Percentiles rank a stretch among this genome's conserved stretches.
Evolutionary conservation across 2,888 invertebrate species (phyloP).

Genomic region (Hemicrepidius hirtus): DNA sequence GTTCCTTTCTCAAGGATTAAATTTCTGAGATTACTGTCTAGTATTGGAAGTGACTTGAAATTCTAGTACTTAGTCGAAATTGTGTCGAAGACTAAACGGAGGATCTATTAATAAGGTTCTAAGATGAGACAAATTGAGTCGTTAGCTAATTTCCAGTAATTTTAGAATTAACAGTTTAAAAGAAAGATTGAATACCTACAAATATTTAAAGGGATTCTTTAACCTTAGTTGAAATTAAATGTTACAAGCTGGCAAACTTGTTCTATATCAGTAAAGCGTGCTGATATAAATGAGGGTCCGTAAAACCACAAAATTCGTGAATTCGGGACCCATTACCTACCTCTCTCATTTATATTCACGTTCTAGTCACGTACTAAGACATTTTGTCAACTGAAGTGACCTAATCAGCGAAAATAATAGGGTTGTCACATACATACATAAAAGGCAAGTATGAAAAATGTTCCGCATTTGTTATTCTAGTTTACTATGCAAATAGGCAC

Average conservation of each 20-base stretch:
- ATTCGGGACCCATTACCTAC: conserved; percentile 29
- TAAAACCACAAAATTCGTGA: conserved; percentile 30
- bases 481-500: conserved; percentile 48
- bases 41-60: too few species aligned
- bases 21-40: too few species aligned
- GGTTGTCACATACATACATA: conserved; percentile 62
- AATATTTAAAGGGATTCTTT: neutral
- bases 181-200: too few species aligned
- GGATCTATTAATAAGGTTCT: too few species aligned
- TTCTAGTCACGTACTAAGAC: conserved; percentile 66
- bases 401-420: conserved; percentile 70
- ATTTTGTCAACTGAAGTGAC: conserved; percentile 69
- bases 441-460: conserved; percentile 53
- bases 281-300: conserved; percentile 27
- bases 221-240: neutral
- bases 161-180: too few species aligned
- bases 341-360: conserved; percentile 48
- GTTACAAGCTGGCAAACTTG: neutral
- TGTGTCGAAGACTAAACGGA: too few species aligned
- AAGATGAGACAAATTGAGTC: too few species aligned
- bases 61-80: too few species aligned
- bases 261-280: conserved; percentile 10
- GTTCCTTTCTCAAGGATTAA: too few species aligned
- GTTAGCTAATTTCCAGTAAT: too few species aligned
- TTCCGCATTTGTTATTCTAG: conserved; percentile 51